These are phyloP conservation scores for Baronia brevicornis DNA, from an alignment of 2,888 invertebrate genomes.

Conservation along the genomic window DNA sequence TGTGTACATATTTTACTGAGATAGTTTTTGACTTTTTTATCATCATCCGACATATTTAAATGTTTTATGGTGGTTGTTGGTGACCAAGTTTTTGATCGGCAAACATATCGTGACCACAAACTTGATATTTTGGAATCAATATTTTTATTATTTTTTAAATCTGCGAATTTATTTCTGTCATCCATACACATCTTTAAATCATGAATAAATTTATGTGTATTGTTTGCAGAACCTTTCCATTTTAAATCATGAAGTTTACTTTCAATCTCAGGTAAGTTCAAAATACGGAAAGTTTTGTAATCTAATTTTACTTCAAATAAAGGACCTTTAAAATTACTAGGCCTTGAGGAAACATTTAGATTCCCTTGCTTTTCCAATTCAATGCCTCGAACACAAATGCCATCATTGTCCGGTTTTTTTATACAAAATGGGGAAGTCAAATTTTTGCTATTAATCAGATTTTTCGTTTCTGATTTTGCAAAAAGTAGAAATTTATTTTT, in stretches of 20 bases:
- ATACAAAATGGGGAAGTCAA: too few relatives aligned
- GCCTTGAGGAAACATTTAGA: slow-evolving; percentile 20
- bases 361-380: too few relatives aligned
- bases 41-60: neutral
- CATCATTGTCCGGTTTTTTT: too few relatives aligned
- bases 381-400: too few relatives aligned
- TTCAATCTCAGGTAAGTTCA: slow-evolving; percentile 33
- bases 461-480: slow-evolving; percentile 19
- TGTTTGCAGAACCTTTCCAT: neutral
- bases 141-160: slow-evolving; percentile 9
- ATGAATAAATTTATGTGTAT: neutral
- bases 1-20: too few relatives aligned
- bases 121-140: slow-evolving; percentile 12
- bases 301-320: slow-evolving; percentile 30
- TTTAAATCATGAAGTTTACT: slow-evolving; percentile 20
- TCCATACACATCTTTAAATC: neutral
- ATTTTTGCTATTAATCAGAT: too few relatives aligned
- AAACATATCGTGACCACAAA: slow-evolving; percentile 8
- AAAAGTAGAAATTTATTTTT: slow-evolving; percentile 24
- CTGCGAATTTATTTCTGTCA: neutral
- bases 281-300: slow-evolving; percentile 30
- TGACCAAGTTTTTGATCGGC: slow-evolving; percentile 1
- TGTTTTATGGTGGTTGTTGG: neutral
- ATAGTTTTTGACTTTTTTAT: too few relatives aligned
- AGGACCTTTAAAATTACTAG: slow-evolving; percentile 16